Conservation (phyloP, 2,797 vertebrate species). For the Pampus argenteus region DNA sequence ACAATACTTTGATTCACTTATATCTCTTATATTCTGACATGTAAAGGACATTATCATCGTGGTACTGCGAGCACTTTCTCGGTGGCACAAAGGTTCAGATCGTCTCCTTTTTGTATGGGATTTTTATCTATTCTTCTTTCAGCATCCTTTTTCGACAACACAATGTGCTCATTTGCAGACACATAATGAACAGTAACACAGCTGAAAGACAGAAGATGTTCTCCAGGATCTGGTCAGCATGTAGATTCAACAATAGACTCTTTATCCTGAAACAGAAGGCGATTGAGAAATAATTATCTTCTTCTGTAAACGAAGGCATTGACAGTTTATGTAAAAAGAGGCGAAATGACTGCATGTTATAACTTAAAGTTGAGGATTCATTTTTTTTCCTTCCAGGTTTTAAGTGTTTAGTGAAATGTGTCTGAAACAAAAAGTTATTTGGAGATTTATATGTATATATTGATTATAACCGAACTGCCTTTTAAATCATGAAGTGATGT, state of each 20-base stretch:
- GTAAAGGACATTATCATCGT: constrained; percentile 18
- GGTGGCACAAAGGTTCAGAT: constrained; percentile 33
- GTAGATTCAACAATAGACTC: constrained; percentile 40
- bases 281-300: constrained; percentile 44
- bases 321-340: constrained; percentile 24
- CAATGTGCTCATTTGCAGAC: constrained; percentile 32
- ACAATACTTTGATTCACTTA: no score
- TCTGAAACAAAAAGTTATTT: no score
- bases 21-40: no score
- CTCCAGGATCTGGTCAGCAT: constrained; percentile 37
- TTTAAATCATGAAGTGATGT: no score
- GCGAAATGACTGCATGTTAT: background rate
- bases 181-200: constrained; percentile 46
- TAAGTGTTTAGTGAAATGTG: no score
- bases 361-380: no score
- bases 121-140: constrained; percentile 41
- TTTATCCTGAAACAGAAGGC: constrained; percentile 40
- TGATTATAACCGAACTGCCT: no score
- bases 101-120: constrained; percentile 3
- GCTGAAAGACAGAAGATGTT: constrained; percentile 53
- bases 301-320: constrained; percentile 31
- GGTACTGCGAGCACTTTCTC: constrained; percentile 33
- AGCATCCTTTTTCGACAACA: constrained; percentile 16
- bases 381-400: no score
- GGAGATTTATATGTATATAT: no score